Evolutionary conservation across 2,113 vertebrate species (phyloP).

Genomic region (Campylorhamphus procurvoides): DNA sequence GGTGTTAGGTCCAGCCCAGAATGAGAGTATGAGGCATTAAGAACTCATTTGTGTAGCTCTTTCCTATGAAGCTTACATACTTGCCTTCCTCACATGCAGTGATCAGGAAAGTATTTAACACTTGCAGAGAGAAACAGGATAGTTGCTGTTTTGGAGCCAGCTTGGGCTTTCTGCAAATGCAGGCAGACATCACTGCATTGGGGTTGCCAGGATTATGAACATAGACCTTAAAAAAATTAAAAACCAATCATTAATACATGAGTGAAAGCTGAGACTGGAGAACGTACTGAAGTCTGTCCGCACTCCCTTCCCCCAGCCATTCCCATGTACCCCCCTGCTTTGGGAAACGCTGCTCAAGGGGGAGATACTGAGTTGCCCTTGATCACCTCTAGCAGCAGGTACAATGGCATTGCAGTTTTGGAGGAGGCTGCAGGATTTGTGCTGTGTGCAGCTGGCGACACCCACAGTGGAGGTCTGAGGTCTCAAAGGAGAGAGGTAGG

Average conservation of each 20-base stretch:
- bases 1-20: constrained; percentile 36
- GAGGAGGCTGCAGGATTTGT: constrained; percentile 75
- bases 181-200: not conserved
- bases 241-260: not conserved
- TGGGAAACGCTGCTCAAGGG: constrained; percentile 66
- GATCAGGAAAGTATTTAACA: constrained; percentile 32
- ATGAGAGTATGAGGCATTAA: constrained; percentile 42
- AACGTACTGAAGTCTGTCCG: constrained; percentile 16
- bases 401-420: constrained; percentile 74
- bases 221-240: not conserved
- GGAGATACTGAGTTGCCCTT: constrained; percentile 72
- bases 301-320: constrained; percentile 46
- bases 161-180: constrained; percentile 31
- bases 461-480: constrained; percentile 76
- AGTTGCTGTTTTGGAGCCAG: not conserved
- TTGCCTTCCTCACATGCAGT: constrained; percentile 1
- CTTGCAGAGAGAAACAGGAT: constrained; percentile 43
- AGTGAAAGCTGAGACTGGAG: constrained; percentile 57
- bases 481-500: constrained; percentile 77
- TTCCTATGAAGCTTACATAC: not conserved
- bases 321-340: constrained; percentile 60
- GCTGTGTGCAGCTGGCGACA: constrained; percentile 74
- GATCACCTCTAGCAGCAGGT: constrained; percentile 77
- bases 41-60: not conserved
- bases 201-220: constrained; percentile 3